These are phyloP conservation scores for Sinodicranocentrus sp. DNA, from an alignment of 2,888 invertebrate species.

Conservation along the genomic window DNA sequence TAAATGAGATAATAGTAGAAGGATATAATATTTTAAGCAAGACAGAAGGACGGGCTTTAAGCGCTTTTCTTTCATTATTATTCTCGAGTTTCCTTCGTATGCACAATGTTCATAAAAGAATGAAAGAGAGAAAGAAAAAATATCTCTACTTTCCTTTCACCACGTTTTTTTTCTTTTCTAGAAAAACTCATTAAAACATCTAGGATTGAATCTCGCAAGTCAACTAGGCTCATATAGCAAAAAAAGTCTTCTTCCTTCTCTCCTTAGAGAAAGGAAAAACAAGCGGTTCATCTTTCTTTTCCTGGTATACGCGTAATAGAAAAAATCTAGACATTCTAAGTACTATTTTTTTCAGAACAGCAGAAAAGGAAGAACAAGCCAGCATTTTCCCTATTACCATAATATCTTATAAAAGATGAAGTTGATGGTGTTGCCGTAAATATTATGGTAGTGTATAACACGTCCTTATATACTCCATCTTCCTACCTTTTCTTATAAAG, in stretches of 20 bases:
- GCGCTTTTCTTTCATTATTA: constrained; percentile 43
- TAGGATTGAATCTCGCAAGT: constrained; percentile 41
- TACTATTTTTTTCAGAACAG: background rate
- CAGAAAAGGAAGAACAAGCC: background rate
- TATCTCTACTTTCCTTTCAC: constrained; percentile 19
- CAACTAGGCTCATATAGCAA: constrained; percentile 33
- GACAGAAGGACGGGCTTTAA: constrained; percentile 35
- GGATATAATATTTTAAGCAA: constrained; percentile 36
- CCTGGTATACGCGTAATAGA: background rate
- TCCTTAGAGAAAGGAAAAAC: background rate
- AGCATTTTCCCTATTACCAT: background rate
- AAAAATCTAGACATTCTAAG: constrained; percentile 3
- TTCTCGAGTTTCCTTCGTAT: constrained; percentile 40
- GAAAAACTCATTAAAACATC: constrained; percentile 43
- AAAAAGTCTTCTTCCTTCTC: constrained; percentile 6
- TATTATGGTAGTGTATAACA: too few species aligned
- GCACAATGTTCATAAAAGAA: constrained; percentile 23
- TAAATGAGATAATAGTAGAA: constrained; percentile 38
- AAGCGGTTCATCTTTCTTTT: constrained; percentile 17
- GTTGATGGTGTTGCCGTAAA: constrained; percentile 15
- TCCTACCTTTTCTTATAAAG: background rate
- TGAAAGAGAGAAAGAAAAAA: constrained; percentile 15
- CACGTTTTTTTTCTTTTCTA: constrained; percentile 25
- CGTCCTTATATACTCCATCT: too few species aligned
- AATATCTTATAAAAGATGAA: constrained; percentile 40